Conservation (phyloP, 2,888 invertebrate genomes). For the Lasioglossum zephyrum region DNA sequence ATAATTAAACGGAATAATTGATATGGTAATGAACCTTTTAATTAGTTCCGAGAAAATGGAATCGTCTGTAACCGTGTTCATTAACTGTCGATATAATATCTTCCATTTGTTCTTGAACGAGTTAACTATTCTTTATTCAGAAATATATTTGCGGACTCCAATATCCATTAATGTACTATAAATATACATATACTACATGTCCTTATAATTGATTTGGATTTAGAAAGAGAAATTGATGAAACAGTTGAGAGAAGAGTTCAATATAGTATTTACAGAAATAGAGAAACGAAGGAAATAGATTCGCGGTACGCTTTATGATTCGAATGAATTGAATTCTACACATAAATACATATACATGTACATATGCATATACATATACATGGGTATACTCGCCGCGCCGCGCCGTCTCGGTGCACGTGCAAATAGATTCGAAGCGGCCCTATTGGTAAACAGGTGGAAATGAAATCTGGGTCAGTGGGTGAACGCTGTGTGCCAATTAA, state of each 20-base stretch:
- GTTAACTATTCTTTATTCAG: not conserved
- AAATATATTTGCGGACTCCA: not conserved
- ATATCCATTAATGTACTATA: not conserved
- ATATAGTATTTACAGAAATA: not conserved
- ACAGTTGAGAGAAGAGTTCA: not conserved
- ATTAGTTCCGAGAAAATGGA: conserved; percentile 55
- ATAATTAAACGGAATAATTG: conserved; percentile 76
- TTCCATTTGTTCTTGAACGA: not conserved
- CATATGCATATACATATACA: not conserved
- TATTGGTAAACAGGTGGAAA: conserved; percentile 27
- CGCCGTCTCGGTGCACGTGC: not conserved
- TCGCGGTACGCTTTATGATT: not conserved
- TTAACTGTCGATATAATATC: not conserved
- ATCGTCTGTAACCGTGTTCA: conserved; percentile 19
- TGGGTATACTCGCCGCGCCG: not conserved
- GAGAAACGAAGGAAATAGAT: not conserved
- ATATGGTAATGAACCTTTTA: conserved; percentile 69
- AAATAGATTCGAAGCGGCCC: conserved; percentile 32
- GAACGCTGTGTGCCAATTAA: conserved; percentile 43
- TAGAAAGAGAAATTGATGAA: not conserved
- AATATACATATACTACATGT: not conserved
- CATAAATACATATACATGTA: too few species aligned
- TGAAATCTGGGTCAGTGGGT: conserved; percentile 49
- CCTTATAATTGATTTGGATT: not conserved
- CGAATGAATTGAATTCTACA: conserved; percentile 25